Base-by-base conservation (phyloP, 2,797 vertebrate species). In the Rhinogobio ventralis region DNA sequence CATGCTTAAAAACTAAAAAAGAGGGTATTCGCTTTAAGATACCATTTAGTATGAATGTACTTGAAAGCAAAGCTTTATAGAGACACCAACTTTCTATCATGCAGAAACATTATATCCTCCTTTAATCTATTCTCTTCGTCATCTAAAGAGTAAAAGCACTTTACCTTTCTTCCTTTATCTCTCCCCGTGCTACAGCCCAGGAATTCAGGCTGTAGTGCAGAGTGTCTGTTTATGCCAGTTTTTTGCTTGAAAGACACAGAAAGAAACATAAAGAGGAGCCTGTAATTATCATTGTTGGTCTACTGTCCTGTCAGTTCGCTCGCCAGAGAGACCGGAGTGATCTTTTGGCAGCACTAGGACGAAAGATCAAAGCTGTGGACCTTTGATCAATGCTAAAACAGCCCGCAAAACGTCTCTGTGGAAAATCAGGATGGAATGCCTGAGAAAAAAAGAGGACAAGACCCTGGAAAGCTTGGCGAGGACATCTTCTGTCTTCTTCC, bases 231-330 rank as follows among this genome's bases (percentile, higher is more conserved):
- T 93, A 90, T 93, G 92, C 92, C 93, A 93, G 89, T 85, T 93
- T 89, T 84, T 90, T 89, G 78, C 87, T 90, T 85, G 88, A 87
- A 84, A 88, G 87, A 66, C 86, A 81, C 90, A 90, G 93, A 94
- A 93, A 93, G 91, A 90, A 91, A 93, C 93, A 93, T 90, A 69
- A 87, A 87, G 89, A 89, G 93, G 94, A 92, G 93, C 91, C 90
- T 92, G 93, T 93, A 95, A 95, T 96, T 95, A 95, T 93, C 93
- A 94, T 95, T 91, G 94, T 93, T 95, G 88, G 88, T 91, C 92
- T 90, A 93, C 94, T 94, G 94, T 94, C 93, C 93, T 95, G 94
- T 95, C 95, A 95, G 93, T 86, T 91, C 73, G 68, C 92, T 94
- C 91, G 92, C 93, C 94, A 95, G 93, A 90, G 87, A 92, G 93